These are phyloP conservation scores for Chunga burmeisteri DNA, from an alignment of 2,113 vertebrate species.

Conservation along the genomic window DNA sequence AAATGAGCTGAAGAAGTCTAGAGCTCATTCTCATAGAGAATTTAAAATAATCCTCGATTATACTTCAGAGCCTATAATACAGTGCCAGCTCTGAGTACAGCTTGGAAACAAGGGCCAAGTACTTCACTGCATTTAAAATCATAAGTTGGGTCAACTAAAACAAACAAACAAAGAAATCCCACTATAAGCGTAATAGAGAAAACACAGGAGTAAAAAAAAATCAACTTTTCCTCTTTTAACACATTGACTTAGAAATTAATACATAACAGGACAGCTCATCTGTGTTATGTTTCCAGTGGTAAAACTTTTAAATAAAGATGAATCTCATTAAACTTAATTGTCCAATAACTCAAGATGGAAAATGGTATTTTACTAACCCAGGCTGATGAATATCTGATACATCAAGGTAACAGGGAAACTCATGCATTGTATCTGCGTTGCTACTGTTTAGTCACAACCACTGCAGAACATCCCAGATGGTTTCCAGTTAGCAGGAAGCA, in stretches of 20 bases:
- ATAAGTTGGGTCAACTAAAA: not conserved
- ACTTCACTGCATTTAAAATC: not conserved
- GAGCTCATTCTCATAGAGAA: not conserved
- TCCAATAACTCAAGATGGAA: not conserved
- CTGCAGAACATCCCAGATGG: not conserved
- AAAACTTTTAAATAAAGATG: not conserved
- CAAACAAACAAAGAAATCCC: not conserved
- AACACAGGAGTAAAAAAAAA: not conserved
- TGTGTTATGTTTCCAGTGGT: not conserved
- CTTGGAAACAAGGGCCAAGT: not conserved
- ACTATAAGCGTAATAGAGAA: not conserved
- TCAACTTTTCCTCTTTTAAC: not conserved
- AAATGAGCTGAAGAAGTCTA: not conserved
- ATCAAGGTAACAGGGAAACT: not conserved
- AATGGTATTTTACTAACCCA: not conserved
- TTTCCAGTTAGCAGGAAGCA: not conserved
- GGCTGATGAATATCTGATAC: not conserved
- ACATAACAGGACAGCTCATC: not conserved
- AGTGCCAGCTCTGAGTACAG: not conserved
- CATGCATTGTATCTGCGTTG: not conserved
- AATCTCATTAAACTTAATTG: not conserved
- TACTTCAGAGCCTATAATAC: not conserved
- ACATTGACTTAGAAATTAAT: not conserved
- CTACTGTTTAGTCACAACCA: not conserved
- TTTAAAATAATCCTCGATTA: not conserved